These are phyloP conservation scores for Pelosia muscerda DNA, from an alignment of 2,888 invertebrate genomes.

Conservation along the genomic window DNA sequence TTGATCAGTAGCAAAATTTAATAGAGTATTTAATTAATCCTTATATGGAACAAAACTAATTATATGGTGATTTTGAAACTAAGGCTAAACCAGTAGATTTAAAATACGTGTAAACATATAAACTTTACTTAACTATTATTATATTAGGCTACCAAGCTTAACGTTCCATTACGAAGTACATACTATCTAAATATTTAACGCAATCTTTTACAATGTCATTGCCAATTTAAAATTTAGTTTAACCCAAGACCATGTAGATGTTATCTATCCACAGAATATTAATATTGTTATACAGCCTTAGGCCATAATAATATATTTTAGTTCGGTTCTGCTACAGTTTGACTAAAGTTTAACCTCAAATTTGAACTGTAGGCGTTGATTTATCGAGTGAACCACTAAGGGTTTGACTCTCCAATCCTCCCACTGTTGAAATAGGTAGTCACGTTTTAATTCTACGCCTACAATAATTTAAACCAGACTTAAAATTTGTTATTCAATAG, in stretches of 20 bases:
- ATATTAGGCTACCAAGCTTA: slow-evolving; percentile 10
- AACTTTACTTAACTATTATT: background rate
- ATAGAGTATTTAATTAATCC: no score
- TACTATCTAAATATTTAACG: slow-evolving; percentile 51
- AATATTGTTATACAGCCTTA: slow-evolving; percentile 35
- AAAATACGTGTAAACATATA: background rate
- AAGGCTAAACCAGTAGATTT: no score
- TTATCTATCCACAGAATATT: slow-evolving; percentile 43
- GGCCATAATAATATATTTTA: slow-evolving; percentile 29
- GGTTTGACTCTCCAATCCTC: slow-evolving; percentile 21
- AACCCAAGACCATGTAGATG: slow-evolving; percentile 36
- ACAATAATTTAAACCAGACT: background rate
- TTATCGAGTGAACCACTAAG: slow-evolving; percentile 39
- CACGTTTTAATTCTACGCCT: background rate
- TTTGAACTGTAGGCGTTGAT: slow-evolving; percentile 46
- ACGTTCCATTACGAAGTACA: slow-evolving; percentile 34
- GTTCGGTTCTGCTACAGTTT: slow-evolving; percentile 32
- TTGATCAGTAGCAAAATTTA: no score
- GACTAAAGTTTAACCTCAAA: slow-evolving; percentile 46
- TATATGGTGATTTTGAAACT: no score
- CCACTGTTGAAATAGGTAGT: background rate
- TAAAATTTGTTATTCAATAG: background rate
- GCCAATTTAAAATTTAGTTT: slow-evolving; percentile 57
- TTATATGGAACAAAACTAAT: no score
- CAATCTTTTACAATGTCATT: slow-evolving; percentile 57